Evolutionary conservation across 2,888 invertebrate species (phyloP), one percentile per base, ranked within the genome.

Genomic region (Polydrusus cervinus): DNA sequence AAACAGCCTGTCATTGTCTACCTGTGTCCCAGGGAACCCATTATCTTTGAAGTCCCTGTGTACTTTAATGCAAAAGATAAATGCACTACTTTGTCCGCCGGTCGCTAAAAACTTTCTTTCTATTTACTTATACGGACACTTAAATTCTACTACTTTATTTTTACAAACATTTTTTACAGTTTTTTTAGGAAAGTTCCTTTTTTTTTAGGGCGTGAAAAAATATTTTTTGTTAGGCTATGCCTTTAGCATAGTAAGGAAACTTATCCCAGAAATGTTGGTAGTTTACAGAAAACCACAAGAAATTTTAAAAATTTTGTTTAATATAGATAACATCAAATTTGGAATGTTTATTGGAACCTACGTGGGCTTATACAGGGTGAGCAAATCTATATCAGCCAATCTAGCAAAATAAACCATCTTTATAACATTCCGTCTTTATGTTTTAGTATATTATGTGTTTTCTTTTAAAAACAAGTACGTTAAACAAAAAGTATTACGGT

Each of bases 401-500:
- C n/a, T n/a, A n/a, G n/a, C n/a, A n/a, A 30, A 47, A 51, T 11
- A 25, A 64, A 55, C 30, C 25, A 57, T 71, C 18, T 66, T 40
- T 25, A 25, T 20, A 3, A 47, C 25, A 25, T 5, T 25, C 25
- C 25, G 3, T 25, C 1, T 25, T 25, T 25, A 25, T 25, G 1
- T 81, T 81, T 74, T 60, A 82, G 90, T 80, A 88, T 75, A 84
- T 90, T 43, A 87, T 88, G 5, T 90, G 90, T 73, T 78, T 88
- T 18, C 70, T 82, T 10, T 8, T 74, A 2, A 78, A 76, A 71
- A 72, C 38, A 8, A 71, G 65, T n/a, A 45, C 25, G 83, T 89
- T 53, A 88, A 88, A 89, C 81, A 87, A 86, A 51, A 88, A 89
- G n/a, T 81, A 87, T 51, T 88, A 88, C 78, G 89, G 90, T 1